Conservation (phyloP, 2,888 invertebrate genomes). For the Chironomus riparius region DNA sequence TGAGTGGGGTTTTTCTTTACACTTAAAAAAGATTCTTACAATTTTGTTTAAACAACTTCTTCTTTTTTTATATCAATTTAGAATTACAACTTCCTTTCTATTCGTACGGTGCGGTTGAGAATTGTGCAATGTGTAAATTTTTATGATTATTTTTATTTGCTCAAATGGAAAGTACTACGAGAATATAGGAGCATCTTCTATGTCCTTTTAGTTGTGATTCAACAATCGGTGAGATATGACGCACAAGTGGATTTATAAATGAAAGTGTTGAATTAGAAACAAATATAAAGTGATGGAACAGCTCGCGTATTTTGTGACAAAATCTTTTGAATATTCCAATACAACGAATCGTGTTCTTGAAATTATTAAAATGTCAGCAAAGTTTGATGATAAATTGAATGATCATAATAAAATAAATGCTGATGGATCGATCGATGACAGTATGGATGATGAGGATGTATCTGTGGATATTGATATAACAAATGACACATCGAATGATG, state of each 20-base stretch:
- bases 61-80: constrained; percentile 9
- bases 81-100: background rate
- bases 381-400: constrained; percentile 30
- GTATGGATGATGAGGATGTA: constrained; percentile 36
- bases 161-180: background rate
- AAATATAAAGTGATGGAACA: constrained; percentile 58
- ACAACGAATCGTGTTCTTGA: constrained; percentile 36
- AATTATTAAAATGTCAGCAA: constrained; percentile 37
- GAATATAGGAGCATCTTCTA: background rate
- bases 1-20: background rate
- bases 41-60: background rate
- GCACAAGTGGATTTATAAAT: no score
- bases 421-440: constrained; percentile 29
- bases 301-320: constrained; percentile 83
- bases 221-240: background rate
- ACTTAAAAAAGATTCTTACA: background rate
- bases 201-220: background rate
- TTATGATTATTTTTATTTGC: constrained; percentile 25
- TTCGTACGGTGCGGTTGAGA: background rate
- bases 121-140: constrained; percentile 11
- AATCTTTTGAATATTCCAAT: constrained; percentile 63
- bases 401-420: constrained; percentile 14
- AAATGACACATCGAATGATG: constrained; percentile 38
- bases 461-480: constrained; percentile 38
- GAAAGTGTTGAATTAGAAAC: background rate